Percentiles rank a stretch among this genome's conserved stretches.
Conservation (phyloP, 2,113 vertebrate species). For the Malaclemys terrapin region DNA sequence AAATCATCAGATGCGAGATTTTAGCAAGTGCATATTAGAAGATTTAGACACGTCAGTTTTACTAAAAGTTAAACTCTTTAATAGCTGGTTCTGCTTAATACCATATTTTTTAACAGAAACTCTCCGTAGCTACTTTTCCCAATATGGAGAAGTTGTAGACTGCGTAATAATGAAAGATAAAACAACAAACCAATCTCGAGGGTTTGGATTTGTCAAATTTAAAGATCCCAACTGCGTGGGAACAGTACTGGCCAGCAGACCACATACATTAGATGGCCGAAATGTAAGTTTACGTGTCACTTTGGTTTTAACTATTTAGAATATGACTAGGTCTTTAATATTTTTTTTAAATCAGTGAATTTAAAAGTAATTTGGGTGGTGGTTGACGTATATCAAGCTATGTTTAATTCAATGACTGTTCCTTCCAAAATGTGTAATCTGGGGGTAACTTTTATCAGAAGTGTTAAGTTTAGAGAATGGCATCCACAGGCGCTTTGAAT, state of each 20-base stretch:
- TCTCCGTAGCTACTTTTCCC: conserved; percentile 97
- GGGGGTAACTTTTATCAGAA: background rate
- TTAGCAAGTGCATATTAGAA: background rate
- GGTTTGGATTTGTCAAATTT: conserved; percentile 99
- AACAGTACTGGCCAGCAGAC: conserved; percentile 97
- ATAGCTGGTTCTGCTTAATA: conserved; percentile 31
- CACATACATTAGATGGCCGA: conserved; percentile 96
- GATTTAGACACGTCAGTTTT: background rate
- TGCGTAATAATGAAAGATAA: conserved; percentile 99
- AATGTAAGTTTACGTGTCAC: conserved; percentile 87
- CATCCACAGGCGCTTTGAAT: background rate
- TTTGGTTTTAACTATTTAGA: background rate
- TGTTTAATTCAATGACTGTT: background rate
- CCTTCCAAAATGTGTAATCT: background rate
- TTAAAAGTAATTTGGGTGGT: background rate
- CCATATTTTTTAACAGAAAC: conserved; percentile 86
- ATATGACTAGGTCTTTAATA: background rate
- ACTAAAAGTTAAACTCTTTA: background rate
- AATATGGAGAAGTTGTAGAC: conserved; percentile 99
- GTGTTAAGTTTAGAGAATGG: background rate
- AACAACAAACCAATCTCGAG: conserved; percentile 99
- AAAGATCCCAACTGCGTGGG: conserved; percentile 99
- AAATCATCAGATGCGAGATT: background rate
- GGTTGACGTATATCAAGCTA: background rate
- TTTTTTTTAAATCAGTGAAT: background rate